Base-by-base conservation (phyloP, 92 coral and sea anemone species). In the Micromussa lordhowensis region DNA sequence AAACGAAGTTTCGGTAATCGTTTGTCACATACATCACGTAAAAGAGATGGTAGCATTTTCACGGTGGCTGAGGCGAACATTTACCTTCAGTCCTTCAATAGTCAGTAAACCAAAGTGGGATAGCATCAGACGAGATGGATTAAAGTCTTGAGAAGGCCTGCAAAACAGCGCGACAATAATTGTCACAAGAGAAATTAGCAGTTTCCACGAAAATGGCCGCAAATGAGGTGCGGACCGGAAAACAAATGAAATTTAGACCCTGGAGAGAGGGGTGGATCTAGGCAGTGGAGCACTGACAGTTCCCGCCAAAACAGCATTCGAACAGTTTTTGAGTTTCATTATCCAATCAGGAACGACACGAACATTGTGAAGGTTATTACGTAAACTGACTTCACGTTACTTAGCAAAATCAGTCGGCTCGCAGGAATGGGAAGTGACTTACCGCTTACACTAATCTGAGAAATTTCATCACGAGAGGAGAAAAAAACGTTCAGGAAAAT, bases 91-190 rank as follows among this genome's bases (percentile, higher is more conserved):
- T 68, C 91, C 97, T 66, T 97, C 99, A 31, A 96, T 86, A 9
- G 95, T 90, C 17, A 97, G 94, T 5, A 97, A 93, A 6, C 99
- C 99, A 17, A 93, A 89, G 53, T 96, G 98, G 18, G 99, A 95
- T 22, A 97, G 89, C 51, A 97, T 82, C 82, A 97, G 73, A n/a
- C 99, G 96, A 26, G 98, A 86, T 1, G 99, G 96, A 57, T 88
- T 93, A 86, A 94, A 94, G 59, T 83, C 88, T 80, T 90, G 89
- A 55, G 94, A 92, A 14, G 99, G 98, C 74, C 99, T 97, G 91
- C 17, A 73, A 73, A 73, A 38, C 49, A 38, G 30, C 18, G 38
- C 15, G 16, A n/a, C 57, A 72, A 22, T 7, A 22, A 22, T 22
- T 19, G 29, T 22, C 18, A 2, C 17, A 22, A 44, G 31, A 26